phyloP scores from a whole-genome alignment of 30 jellyfish, hydroid and myxozoan genomes.

The Aurelia coerulea region DNA sequence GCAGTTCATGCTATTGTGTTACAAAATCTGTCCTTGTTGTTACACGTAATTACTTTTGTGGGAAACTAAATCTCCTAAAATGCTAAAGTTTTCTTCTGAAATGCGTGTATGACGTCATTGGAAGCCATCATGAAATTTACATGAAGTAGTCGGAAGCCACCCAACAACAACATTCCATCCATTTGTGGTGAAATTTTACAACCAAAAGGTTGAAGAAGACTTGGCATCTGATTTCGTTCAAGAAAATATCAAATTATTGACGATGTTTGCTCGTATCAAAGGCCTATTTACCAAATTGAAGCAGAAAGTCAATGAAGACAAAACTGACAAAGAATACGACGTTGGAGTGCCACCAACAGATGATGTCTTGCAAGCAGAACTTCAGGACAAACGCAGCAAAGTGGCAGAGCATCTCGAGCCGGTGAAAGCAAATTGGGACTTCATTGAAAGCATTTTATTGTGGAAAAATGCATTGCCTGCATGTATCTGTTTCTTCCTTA shows the following conservation, averaged over 20 bases:
- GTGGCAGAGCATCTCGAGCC: conserved; percentile 66
- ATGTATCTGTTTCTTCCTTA: conserved; percentile 58
- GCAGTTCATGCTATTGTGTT: too few species aligned
- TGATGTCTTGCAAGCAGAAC: conserved; percentile 18
- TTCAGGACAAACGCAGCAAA: conserved; percentile 37
- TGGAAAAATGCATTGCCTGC: conserved; percentile 70
- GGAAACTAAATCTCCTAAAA: too few species aligned
- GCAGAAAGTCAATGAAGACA: conserved; percentile 13
- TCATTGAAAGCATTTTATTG: conserved; percentile 46
- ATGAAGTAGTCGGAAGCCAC: conserved; percentile 13
- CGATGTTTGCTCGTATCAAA: conserved; percentile 34
- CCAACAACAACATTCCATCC: conserved; percentile 33
- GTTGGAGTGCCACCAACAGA: conserved; percentile 42
- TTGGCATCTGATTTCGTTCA: too few species aligned
- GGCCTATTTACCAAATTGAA: conserved; percentile 1
- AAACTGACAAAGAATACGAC: conserved; percentile 2
- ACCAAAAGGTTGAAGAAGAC: too few species aligned
- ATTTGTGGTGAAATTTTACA: too few species aligned
- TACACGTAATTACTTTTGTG: too few species aligned
- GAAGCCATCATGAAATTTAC: not conserved
- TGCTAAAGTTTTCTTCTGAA: too few species aligned
- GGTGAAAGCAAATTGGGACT: conserved; percentile 59
- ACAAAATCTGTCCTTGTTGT: too few species aligned
- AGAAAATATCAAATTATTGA: not conserved
- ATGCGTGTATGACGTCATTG: too few species aligned